Evolutionary conservation across 2,888 invertebrate genomes (phyloP).

Genomic region (Emmelina monodactyla): DNA sequence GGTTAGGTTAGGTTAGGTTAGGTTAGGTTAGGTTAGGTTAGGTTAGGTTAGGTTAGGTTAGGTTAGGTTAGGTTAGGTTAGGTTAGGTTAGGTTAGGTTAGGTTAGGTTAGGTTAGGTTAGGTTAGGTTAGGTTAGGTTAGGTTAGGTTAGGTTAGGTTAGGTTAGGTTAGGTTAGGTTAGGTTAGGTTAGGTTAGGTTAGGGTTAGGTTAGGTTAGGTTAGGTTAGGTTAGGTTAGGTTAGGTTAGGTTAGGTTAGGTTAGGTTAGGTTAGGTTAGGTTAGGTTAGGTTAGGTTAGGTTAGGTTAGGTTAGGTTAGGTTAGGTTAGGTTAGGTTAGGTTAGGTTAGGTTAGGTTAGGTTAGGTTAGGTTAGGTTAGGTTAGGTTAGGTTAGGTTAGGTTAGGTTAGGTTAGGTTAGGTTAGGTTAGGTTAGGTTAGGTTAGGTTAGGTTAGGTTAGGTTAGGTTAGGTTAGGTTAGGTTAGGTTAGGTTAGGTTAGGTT

Average conservation of each 20-base stretch:
- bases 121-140: constrained; percentile 12
- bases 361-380: background rate
- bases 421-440: constrained; percentile 1
- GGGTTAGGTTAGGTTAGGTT: constrained; percentile 1
- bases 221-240: background rate
- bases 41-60: constrained; percentile 18
- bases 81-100: constrained; percentile 16
- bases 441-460: constrained; percentile 1
- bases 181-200: too few relatives aligned
- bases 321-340: constrained; percentile 1
- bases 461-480: constrained; percentile 1
- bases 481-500: constrained; percentile 1
- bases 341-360: background rate
- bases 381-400: constrained; percentile 1
- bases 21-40: constrained; percentile 17
- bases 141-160: constrained; percentile 13
- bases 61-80: constrained; percentile 16
- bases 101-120: constrained; percentile 14
- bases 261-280: constrained; percentile 1
- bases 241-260: constrained; percentile 1
- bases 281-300: constrained; percentile 1
- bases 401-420: constrained; percentile 3
- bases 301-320: background rate
- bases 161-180: constrained; percentile 12
- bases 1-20: constrained; percentile 16